A percentile compares a stretch with the other conserved stretches of the same genome.
These are phyloP conservation scores for Batillaria attramentaria DNA, from an alignment of 1,140 invertebrate genomes.

Conservation along the genomic window DNA sequence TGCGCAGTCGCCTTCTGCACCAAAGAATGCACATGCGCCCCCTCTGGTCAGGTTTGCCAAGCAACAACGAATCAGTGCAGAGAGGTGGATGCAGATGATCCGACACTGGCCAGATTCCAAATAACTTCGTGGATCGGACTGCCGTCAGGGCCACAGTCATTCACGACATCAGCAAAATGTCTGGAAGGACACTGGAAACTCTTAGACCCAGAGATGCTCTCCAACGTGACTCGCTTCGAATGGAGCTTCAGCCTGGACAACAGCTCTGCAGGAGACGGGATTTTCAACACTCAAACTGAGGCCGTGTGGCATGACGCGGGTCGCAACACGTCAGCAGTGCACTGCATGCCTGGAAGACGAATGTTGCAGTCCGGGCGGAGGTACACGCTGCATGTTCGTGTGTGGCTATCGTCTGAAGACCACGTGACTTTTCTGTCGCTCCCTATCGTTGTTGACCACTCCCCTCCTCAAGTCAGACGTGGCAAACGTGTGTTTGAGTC, in stretches of 20 bases:
- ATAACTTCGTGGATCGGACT: not conserved
- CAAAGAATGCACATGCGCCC: constrained; percentile 51
- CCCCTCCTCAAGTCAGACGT: constrained; percentile 38
- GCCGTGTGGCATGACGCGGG: constrained; percentile 49
- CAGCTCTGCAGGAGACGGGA: constrained; percentile 34
- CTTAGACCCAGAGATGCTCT: not conserved
- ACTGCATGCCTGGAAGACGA: constrained; percentile 41
- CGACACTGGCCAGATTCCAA: not conserved
- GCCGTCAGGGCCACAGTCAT: not conserved
- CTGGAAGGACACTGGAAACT: constrained; percentile 17
- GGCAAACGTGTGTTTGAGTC: constrained; percentile 44
- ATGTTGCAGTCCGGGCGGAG: constrained; percentile 19
- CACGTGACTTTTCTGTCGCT: constrained; percentile 38
- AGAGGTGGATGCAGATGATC: not conserved
- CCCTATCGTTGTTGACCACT: constrained; percentile 40
- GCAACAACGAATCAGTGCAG: not conserved
- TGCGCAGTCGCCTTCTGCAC: constrained; percentile 47
- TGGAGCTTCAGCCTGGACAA: constrained; percentile 47
- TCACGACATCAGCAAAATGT: constrained; percentile 13
- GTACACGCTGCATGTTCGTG: constrained; percentile 50
- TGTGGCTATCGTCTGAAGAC: constrained; percentile 38
- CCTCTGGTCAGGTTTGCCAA: constrained; percentile 45
- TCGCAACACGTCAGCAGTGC: constrained; percentile 24
- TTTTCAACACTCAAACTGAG: constrained; percentile 40
- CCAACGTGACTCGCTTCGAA: constrained; percentile 41